Base-by-base conservation (phyloP, 2,113 vertebrate genomes). In the Prochilodus magdalenae region DNA sequence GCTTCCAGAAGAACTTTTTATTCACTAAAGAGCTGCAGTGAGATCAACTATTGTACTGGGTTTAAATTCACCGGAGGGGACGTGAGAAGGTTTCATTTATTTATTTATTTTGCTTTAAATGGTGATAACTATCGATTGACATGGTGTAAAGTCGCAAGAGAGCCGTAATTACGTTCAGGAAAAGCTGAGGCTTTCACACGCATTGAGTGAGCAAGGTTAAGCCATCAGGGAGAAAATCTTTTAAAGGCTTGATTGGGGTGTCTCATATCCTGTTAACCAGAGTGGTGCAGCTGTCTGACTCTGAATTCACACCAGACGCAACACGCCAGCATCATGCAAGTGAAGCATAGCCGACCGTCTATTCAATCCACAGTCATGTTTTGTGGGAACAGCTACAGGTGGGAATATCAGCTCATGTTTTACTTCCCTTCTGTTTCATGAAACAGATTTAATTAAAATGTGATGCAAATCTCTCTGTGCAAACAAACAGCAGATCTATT, bases 71-170 rank as follows among this genome's bases (percentile, higher is more conserved):
- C 65, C 11, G 65, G 29, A 16, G 16, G 14, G 26, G 5, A 36
- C 4, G 24, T 49, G 24, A 12, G 30, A 33, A 51, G 14, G 15
- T 18, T 60, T 13, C 29, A 59, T 69, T 49, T 13, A 3, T 36
- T 7, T 47, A 59, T 69, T 49, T 13, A 3, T 36, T 7, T 36
- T 7, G n/a, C 69, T 79, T 71, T 71, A 11, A 72, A 55, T 59
- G 51, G 15, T 71, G 33, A 69, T 55, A 30, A 24, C 24, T 47
- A 57, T 65, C 27, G 44, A 60, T 20, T 60, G 77, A 71, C 33
- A 79, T 51, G 60, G 26, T 40, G 29, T 44, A 70, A 69, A 70
- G 77, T 55, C n/a, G 55, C 62, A 33, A 16, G 30, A 18, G 76
- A 36, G 14, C 22, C 29, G 33, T 77, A 66, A 49, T 63, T 33